Percentiles rank a stretch among this genome's conserved stretches.
phyloP scores from a whole-genome alignment of 2,888 invertebrate species.

The Abrostola triplasia region DNA sequence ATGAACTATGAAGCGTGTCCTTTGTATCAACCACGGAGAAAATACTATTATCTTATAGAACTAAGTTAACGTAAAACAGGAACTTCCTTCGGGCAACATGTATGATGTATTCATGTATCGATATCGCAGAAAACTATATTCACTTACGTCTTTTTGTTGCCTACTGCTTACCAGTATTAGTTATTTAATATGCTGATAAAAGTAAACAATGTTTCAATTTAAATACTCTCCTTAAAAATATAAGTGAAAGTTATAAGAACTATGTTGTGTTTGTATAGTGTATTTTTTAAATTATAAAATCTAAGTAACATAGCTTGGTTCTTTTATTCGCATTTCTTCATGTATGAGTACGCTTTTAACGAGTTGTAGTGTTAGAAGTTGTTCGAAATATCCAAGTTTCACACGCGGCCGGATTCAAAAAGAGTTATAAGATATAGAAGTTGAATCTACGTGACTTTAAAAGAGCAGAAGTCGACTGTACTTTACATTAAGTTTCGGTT shows the following conservation, averaged over 20 bases:
- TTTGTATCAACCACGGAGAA: conserved; percentile 30
- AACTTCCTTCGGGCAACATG: conserved; percentile 41
- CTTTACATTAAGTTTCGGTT: conserved; percentile 79
- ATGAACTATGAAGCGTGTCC: conserved; percentile 24
- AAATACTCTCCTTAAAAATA: background rate
- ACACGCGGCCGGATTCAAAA: conserved; percentile 64
- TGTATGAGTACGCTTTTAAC: conserved; percentile 35
- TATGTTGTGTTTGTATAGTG: background rate
- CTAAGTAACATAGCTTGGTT: conserved; percentile 8
- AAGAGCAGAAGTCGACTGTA: conserved; percentile 75
- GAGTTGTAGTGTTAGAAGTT: conserved; percentile 57
- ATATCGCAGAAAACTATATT: conserved; percentile 23
- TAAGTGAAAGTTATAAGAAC: background rate
- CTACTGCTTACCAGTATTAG: conserved; percentile 18
- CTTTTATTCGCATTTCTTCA: conserved; percentile 20
- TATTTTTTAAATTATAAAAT: conserved; percentile 12
- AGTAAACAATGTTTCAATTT: no score
- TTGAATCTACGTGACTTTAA: conserved; percentile 75
- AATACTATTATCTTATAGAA: conserved; percentile 41
- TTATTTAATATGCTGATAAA: no score
- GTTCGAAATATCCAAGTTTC: conserved; percentile 63
- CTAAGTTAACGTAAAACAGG: conserved; percentile 43
- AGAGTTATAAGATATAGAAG: conserved; percentile 68
- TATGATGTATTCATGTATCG: conserved; percentile 49
- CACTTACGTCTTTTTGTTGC: conserved; percentile 25